Base-by-base conservation (phyloP, 2,888 invertebrate genomes). In the Melinaea menophilus region DNA sequence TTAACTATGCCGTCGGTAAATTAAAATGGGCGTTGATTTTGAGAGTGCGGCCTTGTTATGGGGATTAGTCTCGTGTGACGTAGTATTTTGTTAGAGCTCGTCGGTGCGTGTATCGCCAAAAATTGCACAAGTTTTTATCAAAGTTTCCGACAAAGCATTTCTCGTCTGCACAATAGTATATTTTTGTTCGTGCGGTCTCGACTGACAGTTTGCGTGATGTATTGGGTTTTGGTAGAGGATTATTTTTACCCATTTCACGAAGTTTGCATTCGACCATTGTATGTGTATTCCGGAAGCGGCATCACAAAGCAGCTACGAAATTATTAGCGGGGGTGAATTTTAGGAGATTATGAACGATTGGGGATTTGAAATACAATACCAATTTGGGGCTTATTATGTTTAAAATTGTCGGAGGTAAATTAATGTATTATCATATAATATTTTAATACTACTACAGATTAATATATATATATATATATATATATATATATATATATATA, bases 231-330 rank as follows among this genome's bases (percentile, higher is more conserved):
- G 82, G 80, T 77, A 79, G 84, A 82, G 87, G 89, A 89, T 90
- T 90, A 90, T 90, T 89, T 90, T 88, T 89, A 85, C 88, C 88
- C 86, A 86, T 90, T 89, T 88, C 86, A 88, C 86, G 74, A 89
- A 88, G 87, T 90, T 90, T 85, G 88, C 90, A 87, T 87, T 88
- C 88, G 82, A 80, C 89, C 84, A 88, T 90, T 90, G 89, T 22
- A 22, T 22, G 22, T 90, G 73, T 70, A 72, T 75, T 73, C 74
- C 89, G 90, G 90, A 90, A 90, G 88, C 89, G 89, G 88, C 82
- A 71, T 75, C 70, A 85, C 86, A 90, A 90, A 88, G 87, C 79
- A 74, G 72, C 78, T 76, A 73, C 78, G 79, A 82, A 87, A 86
- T 86, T 85, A 85, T 85, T 85, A 78, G 82, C 78, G 75, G 77